These are phyloP conservation scores for Rallus limicola DNA, from an alignment of 2,113 vertebrate genomes.

Conservation along the genomic window DNA sequence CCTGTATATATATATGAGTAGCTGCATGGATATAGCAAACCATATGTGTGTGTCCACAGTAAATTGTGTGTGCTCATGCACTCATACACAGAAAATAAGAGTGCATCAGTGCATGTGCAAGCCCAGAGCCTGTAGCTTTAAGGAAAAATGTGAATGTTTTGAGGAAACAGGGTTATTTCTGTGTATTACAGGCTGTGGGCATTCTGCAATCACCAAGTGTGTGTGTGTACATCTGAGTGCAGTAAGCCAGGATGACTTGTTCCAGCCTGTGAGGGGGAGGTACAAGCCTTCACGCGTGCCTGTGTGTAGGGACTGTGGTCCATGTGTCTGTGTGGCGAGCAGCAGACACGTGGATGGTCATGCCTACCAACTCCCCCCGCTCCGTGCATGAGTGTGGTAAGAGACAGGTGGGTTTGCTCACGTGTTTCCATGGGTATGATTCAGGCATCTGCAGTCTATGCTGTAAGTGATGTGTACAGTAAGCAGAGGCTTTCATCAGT, in stretches of 20 bases:
- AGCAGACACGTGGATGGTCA: background rate
- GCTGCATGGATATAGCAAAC: background rate
- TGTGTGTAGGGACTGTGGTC: background rate
- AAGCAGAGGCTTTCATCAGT: background rate
- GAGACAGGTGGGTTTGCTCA: background rate
- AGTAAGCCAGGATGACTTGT: background rate
- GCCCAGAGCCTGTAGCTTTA: background rate
- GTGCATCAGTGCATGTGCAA: fast-evolving
- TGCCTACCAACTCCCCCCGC: background rate
- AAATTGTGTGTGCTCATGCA: fast-evolving
- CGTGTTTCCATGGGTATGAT: background rate
- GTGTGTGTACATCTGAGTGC: background rate
- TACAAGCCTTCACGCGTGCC: background rate
- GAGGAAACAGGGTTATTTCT: background rate
- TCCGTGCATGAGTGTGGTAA: background rate
- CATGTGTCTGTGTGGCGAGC: background rate
- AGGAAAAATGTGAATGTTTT: background rate
- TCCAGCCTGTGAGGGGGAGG: background rate
- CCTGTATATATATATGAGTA: background rate
- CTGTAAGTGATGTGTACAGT: background rate
- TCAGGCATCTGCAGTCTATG: background rate
- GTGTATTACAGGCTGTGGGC: background rate
- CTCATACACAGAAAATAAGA: background rate
- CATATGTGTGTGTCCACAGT: background rate
- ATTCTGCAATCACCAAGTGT: fast-evolving